A percentile compares a stretch with the other conserved stretches of the same genome.
phyloP scores from a whole-genome alignment of 2,888 invertebrate species.

The Xanthia togata region DNA sequence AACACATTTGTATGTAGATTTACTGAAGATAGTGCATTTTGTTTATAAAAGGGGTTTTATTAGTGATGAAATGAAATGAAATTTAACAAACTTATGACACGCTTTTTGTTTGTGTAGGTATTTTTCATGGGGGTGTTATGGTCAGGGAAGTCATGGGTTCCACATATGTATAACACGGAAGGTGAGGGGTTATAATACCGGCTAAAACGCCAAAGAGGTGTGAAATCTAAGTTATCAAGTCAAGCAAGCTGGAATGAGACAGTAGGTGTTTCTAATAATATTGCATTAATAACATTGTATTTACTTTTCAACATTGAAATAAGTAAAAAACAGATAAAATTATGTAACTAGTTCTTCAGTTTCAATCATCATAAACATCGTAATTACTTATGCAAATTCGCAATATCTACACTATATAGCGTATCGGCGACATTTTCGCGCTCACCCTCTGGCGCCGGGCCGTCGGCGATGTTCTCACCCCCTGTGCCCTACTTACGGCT shows the following conservation, averaged over 20 bases:
- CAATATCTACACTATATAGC: slow-evolving; percentile 2
- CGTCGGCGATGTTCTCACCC: slow-evolving; percentile 52
- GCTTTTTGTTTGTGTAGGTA: neutral
- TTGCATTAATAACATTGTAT: neutral
- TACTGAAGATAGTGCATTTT: slow-evolving; percentile 3
- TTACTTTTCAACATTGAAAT: neutral
- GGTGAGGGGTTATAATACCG: neutral
- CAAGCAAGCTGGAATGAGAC: neutral
- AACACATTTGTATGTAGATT: slow-evolving; percentile 43
- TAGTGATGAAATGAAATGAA: neutral
- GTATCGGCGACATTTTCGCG: slow-evolving; percentile 60
- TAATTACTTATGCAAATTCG: slow-evolving; percentile 13
- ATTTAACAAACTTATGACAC: neutral
- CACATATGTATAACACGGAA: neutral
- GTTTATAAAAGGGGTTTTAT: neutral
- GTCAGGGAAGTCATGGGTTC: neutral
- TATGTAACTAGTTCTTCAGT: neutral
- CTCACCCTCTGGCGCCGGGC: slow-evolving; percentile 58
- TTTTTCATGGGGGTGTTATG: neutral
- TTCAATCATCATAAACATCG: neutral
- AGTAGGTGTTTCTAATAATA: neutral
- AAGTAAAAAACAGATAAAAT: neutral
- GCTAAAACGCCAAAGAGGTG: neutral
- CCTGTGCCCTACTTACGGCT: slow-evolving; percentile 57
- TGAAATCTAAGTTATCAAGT: neutral